Base-by-base conservation (phyloP, 1,140 invertebrate species). In the Capitella teleta region DNA sequence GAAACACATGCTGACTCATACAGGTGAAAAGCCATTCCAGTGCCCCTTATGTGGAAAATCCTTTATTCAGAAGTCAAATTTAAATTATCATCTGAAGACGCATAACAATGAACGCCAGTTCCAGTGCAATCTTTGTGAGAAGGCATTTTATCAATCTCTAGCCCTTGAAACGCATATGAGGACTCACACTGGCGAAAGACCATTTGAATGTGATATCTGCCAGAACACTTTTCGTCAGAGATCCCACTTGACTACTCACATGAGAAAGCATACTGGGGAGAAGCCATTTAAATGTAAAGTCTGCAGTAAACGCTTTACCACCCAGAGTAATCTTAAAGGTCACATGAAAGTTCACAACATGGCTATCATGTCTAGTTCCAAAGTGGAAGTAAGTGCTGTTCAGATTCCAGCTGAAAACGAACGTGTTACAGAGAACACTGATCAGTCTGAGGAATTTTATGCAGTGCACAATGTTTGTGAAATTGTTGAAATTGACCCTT, bases 1-100 rank as follows among this genome's bases (percentile, higher is more conserved):
- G 57, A 78, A 79, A 3, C 82, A 84, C 62, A 62, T 79, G 25
- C 59, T 74, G n/a, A 77, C 75, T 2, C 77, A 79, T 57, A 77
- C 75, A 6, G 77, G 77, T 3, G 72, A 82, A 65, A 79, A 73
- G 36, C 86, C 86, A 0, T 94, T 89, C 68, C 78, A 81, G 38
- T 95, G 91, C 62, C 88, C 90, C 61, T 82, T 86, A 64, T 92
- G 88, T 67, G 84, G 87, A 56, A 80, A 93, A 10, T 86, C 88
- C 40, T 95, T 94, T 72, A 90, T 87, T 23, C 80, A 90, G 66
- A 92, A 87, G 64, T 90, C 94, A 68, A 89, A 94, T 62, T 69
- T 95, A 57, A 94, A 94, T 69, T 94, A 94, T 52, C 91, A 96
- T 66, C 84, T 94, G 81, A 88, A 91, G 61, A 94, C 89, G 0